A percentile compares a stretch with the other conserved stretches of the same genome.
These are phyloP conservation scores for Luscinia luscinia DNA, from an alignment of 2,797 vertebrate genomes.

Conservation along the genomic window DNA sequence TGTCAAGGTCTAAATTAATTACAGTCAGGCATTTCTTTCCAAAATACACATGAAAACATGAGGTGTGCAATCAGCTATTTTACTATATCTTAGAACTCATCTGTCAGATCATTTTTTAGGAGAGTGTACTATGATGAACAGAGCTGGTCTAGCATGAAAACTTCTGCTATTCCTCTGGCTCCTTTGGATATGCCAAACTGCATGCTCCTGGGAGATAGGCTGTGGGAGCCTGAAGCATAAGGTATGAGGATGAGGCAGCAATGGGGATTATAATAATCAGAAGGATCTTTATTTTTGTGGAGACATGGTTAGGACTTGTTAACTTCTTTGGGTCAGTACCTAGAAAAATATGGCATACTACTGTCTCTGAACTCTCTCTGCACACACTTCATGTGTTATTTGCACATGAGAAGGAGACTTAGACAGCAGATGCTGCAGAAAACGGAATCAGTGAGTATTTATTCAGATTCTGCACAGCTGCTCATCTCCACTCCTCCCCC, in stretches of 20 bases:
- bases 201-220: background rate
- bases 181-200: background rate
- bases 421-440: constrained; percentile 47
- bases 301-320: background rate
- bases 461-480: constrained; percentile 61
- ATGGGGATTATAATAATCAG: background rate
- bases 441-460: constrained; percentile 35
- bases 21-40: background rate
- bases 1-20: background rate
- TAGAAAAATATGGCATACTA: background rate
- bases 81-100: background rate
- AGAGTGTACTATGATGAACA: background rate
- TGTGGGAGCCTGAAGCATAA: background rate
- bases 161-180: background rate
- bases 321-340: background rate
- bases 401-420: constrained; percentile 5
- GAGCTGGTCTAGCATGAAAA: background rate
- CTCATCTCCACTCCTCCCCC: constrained; percentile 36
- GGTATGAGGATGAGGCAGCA: background rate
- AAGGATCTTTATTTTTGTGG: background rate
- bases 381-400: background rate
- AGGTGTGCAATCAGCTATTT: background rate
- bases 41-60: background rate
- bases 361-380: background rate
- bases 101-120: background rate